Evolutionary conservation across 2,888 invertebrate genomes (phyloP), one percentile per base, ranked within the genome.

Genomic region (Lottia gigantea): DNA sequence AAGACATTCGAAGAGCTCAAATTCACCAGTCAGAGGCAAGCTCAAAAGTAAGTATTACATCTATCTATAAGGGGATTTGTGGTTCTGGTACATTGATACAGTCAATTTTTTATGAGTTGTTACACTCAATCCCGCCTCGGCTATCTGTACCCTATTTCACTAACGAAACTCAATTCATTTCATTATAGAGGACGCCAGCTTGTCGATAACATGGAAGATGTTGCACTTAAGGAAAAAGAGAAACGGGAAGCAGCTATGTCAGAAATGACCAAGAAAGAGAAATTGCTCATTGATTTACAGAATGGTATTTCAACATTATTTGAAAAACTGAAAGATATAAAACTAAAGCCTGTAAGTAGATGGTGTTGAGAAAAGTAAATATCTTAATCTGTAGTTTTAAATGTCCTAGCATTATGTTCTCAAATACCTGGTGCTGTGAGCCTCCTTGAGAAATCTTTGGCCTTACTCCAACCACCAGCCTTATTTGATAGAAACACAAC

Each of bases 321-420:
- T 16, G 82, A 83, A 49, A 85, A 84, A 71, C 77, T 85, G 8
- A 76, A 77, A 67, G 78, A 83, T n/a, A 76, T 85, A 68, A 76
- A 78, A 66, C 77, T 84, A 0, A 80, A 77, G 70, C 82, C 81
- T 14, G 83, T 83, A 77, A 68, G 79, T 71, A 16, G 40, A 40
- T 8, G 11, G 2, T 40, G 11, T 40, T 40, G 11, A 40, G 11
- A 40, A 40, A 4, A 40, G 6, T 11, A 40, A 40, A 40, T 3
- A 31, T 31, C 2, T 3, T 31, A 6, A 31, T 31, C 3, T n/a
- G 6, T 31, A 31, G 6, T 40, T 40, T 6, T 40, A 40, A 31
- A 31, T 40, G 40, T 11, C 31, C 31, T 31, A 31, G 31, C 2
- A 31, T 31, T 31, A 6, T 3, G 2, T 31, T 31, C 31, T 31